Conservation (phyloP, 2,888 invertebrate genomes). For the Chorisops tibialis region DNA sequence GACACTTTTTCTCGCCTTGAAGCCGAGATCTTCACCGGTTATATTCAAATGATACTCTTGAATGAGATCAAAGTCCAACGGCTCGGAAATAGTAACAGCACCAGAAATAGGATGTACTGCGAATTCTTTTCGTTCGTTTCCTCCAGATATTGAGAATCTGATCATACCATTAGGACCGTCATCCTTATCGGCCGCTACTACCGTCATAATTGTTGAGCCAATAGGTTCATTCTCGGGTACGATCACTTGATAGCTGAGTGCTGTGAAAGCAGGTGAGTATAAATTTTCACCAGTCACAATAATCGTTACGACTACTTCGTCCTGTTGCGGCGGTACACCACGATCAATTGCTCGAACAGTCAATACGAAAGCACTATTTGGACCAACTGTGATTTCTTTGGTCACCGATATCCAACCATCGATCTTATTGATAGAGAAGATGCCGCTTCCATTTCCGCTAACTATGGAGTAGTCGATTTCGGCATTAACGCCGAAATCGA, state of each 20-base stretch:
- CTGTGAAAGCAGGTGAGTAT: conserved; percentile 76
- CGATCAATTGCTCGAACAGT: conserved; percentile 76
- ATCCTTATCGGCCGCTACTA: conserved; percentile 82
- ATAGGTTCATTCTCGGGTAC: conserved; percentile 88
- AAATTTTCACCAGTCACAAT: conserved; percentile 83
- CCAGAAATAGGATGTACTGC: conserved; percentile 74
- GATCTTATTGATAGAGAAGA: conserved; percentile 70
- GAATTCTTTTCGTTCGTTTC: conserved; percentile 78
- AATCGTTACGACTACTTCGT: conserved; percentile 69
- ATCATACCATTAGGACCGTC: conserved; percentile 87
- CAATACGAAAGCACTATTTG: conserved; percentile 65
- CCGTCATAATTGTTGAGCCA: conserved; percentile 78
- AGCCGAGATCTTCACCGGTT: conserved; percentile 82
- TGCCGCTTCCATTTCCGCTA: conserved; percentile 73
- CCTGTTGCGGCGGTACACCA: conserved; percentile 82
- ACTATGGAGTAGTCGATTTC: conserved; percentile 75
- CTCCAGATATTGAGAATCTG: conserved; percentile 77
- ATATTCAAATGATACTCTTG: conserved; percentile 84
- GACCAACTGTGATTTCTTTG: conserved; percentile 53
- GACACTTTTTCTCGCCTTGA: conserved; percentile 70
- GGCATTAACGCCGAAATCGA: conserved; percentile 85
- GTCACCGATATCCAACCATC: conserved; percentile 78
- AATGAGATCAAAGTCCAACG: conserved; percentile 82
- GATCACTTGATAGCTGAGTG: conserved; percentile 80
- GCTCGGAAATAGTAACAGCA: conserved; percentile 71